phyloP scores from a whole-genome alignment of 2,113 vertebrate genomes.

The Onychostruthus taczanowskii region DNA sequence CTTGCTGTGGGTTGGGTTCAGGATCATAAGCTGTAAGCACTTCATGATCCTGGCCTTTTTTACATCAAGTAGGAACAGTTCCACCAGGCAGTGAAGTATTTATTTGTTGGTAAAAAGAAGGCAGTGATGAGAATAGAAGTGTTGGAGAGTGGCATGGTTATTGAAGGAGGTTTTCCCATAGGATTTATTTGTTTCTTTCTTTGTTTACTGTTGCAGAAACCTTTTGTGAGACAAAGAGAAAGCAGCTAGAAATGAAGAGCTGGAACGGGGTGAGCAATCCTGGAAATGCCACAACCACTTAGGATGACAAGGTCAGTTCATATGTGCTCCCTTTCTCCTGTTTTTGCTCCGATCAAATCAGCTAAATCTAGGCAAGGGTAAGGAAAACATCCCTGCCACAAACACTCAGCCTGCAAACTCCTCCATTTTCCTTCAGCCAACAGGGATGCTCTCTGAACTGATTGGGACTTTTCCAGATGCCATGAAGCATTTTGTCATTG shows the following conservation, averaged over 20 bases:
- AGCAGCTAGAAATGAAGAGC: neutral
- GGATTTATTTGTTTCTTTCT: neutral
- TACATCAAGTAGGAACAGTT: neutral
- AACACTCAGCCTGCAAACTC: neutral
- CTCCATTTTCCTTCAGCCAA: neutral
- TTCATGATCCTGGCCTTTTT: neutral
- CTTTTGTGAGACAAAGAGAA: neutral
- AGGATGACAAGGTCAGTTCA: conserved; percentile 52
- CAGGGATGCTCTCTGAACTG: neutral
- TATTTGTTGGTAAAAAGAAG: neutral
- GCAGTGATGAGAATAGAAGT: neutral
- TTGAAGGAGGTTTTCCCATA: neutral
- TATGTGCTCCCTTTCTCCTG: conserved; percentile 13
- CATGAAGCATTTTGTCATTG: neutral
- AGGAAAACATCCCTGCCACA: conserved; percentile 22
- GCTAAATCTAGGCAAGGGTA: neutral
- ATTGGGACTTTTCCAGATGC: neutral
- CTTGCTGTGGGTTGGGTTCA: neutral
- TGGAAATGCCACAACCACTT: conserved; percentile 46
- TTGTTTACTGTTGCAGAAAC: conserved; percentile 12
- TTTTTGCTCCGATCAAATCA: conserved; percentile 30
- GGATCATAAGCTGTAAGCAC: neutral
- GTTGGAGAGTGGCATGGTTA: neutral
- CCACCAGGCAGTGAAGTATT: neutral
- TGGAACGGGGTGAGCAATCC: neutral